Evolutionary conservation across 2,888 invertebrate species (phyloP), one percentile per base, ranked within the genome.

Genomic region (Oscheius sp.): DNA sequence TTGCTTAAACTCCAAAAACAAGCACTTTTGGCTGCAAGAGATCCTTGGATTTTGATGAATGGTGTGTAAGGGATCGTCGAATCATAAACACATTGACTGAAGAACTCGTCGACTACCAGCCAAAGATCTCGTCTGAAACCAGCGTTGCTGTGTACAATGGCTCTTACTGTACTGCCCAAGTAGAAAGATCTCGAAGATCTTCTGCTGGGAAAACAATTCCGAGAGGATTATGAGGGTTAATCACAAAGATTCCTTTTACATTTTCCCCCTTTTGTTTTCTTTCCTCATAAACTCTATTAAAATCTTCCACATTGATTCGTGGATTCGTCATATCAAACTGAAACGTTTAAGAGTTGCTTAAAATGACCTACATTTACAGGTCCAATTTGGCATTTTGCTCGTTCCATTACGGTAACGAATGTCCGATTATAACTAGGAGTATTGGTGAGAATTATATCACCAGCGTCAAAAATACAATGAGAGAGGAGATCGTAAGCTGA

Each of bases 1-100:
- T 86, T 87, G 71, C 83, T 82, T 42, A 84, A 76, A 37, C 86
- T 83, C 86, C 86, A 87, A n/a, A 85, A 58, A 67, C 75, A 82
- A 8, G 72, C 72, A 52, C 76, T 66, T 45, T 75, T 77, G 37
- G 72, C 66, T 3, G 76, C 72, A 10, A 71, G 65, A 10, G 63
- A 69, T 42, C 78, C 31, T n/a, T 61, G 69, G 6, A 75, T 67
- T 33, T 77, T 65, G 23, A 74, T 69, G 52, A 78, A 75, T 6
- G 80, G 78, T 8, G 79, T 72, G 65, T 77, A 78, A 10, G 73
- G 65, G 3, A 72, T 67, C 50, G 70, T 67, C 20, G 55, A 55
- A 27, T 73, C 74, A 27, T 73, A 70, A 45, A 74, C 70, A 34
- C 73, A 76, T 37, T 76, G 70, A 15, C 76, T 72, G 65, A 82